Conservation (phyloP, 2,888 invertebrate genomes). For the Oxyteleia sp. region DNA sequence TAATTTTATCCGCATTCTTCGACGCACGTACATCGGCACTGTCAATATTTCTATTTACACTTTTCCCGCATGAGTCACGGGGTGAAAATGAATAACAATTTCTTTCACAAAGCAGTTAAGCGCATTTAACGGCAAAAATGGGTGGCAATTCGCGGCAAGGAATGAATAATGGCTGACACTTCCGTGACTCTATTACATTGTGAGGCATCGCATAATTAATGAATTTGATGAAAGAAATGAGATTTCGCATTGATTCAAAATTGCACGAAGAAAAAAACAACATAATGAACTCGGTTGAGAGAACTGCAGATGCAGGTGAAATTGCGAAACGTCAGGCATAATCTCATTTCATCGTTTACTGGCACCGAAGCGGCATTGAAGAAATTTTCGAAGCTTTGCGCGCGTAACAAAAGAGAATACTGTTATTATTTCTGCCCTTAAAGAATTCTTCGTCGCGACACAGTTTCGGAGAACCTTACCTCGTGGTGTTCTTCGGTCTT, state of each 20-base stretch:
- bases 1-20: slow-evolving; percentile 11
- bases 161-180: slow-evolving; percentile 46
- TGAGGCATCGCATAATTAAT: slow-evolving; percentile 56
- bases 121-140: slow-evolving; percentile 43
- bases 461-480: slow-evolving; percentile 41
- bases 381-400: slow-evolving; percentile 54
- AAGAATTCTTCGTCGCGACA: slow-evolving; percentile 48
- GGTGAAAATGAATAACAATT: slow-evolving; percentile 50
- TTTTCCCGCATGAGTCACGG: slow-evolving; percentile 21
- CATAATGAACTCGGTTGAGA: slow-evolving; percentile 36
- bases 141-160: slow-evolving; percentile 41
- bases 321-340: slow-evolving; percentile 43
- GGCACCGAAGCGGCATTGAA: slow-evolving; percentile 46
- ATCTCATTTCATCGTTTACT: slow-evolving; percentile 58
- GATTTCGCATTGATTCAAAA: slow-evolving; percentile 49
- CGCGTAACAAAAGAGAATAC: slow-evolving; percentile 42
- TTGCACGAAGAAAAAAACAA: slow-evolving; percentile 31
- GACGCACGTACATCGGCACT: not conserved
- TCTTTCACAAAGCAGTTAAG: slow-evolving; percentile 34
- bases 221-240: slow-evolving; percentile 59
- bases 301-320: slow-evolving; percentile 34
- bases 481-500: slow-evolving; percentile 22
- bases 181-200: slow-evolving; percentile 43
- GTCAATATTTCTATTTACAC: slow-evolving; percentile 53
- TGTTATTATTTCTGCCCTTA: slow-evolving; percentile 43